Evolutionary conservation across 30 jellyfish, hydroid and myxozoan species (phyloP), one percentile per base, ranked within the genome.

Genomic region (Mastigias papua): DNA sequence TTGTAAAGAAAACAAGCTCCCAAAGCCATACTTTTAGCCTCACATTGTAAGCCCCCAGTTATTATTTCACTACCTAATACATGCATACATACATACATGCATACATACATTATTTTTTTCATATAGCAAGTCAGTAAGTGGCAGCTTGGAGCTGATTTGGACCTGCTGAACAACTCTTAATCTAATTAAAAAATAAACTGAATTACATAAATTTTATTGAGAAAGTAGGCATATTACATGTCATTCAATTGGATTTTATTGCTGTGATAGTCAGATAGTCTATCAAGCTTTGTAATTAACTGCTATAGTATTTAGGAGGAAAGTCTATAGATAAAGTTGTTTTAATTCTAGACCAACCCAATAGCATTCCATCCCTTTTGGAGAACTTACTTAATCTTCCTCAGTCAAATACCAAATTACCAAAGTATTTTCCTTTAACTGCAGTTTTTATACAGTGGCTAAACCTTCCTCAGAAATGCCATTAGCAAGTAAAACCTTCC

Each of bases 401-500:
- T 46, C 60, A 16, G 60, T 46, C 16, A 16, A 46, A 46, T 46
- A 16, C 16, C 60, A 46, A 6, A 6, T 46, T 46, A 46, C 13
- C 16, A 6, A 16, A 46, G 8, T 6, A 61, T 8, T 25, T 61
- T 61, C 73, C n/a, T 61, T 25, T 6, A 10, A 61, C 73, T 27
- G n/a, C 11, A 61, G 9, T 5, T 61, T 61, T 21, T 61, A 61
- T 61, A 20, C 10, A 61, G 21, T 61, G 10, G 21, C 23, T 61
- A 61, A 61, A 61, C 73, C 73, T 61, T 5, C 73, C 73, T 61
- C 73, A 61, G 21, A 61, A 5, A 61, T 61, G 10, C 10, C 73
- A 21, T 21, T 61, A 61, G 21, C 30, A 61, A 61, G 73, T 25
- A 61, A 61, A 61, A 61, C 73, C 73, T 61, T 61, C 73, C 73